These are phyloP conservation scores for Pyralis farinalis DNA, from an alignment of 2,888 invertebrate species.

Conservation along the genomic window DNA sequence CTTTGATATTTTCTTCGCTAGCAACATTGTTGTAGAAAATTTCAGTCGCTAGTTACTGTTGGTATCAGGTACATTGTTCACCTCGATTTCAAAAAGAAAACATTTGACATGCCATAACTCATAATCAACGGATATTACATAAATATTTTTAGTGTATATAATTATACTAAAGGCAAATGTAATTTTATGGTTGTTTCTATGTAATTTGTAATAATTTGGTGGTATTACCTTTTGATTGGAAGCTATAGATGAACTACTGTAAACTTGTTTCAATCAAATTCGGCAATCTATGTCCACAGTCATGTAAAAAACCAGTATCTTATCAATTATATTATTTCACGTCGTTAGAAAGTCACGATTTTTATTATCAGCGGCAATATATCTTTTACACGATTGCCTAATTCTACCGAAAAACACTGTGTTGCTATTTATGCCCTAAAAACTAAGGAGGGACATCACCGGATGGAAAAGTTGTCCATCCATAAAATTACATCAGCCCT, in stretches of 20 bases:
- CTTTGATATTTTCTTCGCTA: neutral
- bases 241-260: too few relatives aligned
- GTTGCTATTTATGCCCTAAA: too few relatives aligned
- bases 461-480: slow-evolving; percentile 5
- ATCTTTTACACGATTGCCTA: too few relatives aligned
- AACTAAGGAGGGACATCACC: neutral
- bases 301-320: too few relatives aligned
- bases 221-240: too few relatives aligned
- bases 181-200: slow-evolving; percentile 5
- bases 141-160: neutral
- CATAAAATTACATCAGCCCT: slow-evolving; percentile 2
- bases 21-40: neutral
- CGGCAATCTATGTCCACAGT: too few relatives aligned
- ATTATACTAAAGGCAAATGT: neutral
- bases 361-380: too few relatives aligned
- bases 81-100: neutral
- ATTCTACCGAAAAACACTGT: too few relatives aligned
- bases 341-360: too few relatives aligned
- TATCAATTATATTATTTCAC: too few relatives aligned
- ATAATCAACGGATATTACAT: neutral
- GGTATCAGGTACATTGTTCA: neutral
- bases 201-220: neutral
- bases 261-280: too few relatives aligned
- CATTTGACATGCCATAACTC: too few relatives aligned
- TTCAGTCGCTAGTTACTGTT: neutral